Evolutionary conservation across 2,797 vertebrate genomes (phyloP).

Genomic region (Muraenolepis orangiensis): DNA sequence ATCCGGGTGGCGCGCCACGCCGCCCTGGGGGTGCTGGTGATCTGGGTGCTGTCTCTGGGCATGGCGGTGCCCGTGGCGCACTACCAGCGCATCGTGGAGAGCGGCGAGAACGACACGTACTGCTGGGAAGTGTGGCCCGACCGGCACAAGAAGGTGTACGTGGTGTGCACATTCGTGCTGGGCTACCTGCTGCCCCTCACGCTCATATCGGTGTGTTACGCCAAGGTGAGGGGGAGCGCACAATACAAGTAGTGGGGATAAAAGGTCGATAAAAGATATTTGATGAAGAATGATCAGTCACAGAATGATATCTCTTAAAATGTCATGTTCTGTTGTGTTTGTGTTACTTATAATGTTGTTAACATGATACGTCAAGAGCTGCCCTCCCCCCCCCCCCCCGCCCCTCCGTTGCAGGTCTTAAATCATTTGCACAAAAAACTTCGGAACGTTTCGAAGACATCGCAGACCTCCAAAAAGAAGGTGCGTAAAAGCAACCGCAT

Average conservation of each 20-base stretch:
- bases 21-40: conserved; percentile 78
- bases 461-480: conserved; percentile 93
- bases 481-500: too few relatives aligned
- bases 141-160: conserved; percentile 82
- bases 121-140: conserved; percentile 93
- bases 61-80: conserved; percentile 89
- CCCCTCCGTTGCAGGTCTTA: conserved; percentile 79
- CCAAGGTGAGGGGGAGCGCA: conserved; percentile 78
- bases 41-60: conserved; percentile 84
- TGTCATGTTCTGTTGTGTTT: too few relatives aligned
- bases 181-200: conserved; percentile 88
- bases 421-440: conserved; percentile 93
- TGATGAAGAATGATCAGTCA: too few relatives aligned
- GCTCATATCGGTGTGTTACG: conserved; percentile 91
- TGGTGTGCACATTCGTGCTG: conserved; percentile 86
- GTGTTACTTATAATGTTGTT: too few relatives aligned
- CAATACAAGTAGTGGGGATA: too few relatives aligned
- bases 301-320: too few relatives aligned
- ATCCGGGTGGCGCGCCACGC: conserved; percentile 83
- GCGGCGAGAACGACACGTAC: conserved; percentile 80
- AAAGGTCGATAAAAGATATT: too few relatives aligned
- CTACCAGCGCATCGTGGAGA: conserved; percentile 82
- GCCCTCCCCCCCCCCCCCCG: too few relatives aligned
- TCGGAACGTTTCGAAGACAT: conserved; percentile 91
- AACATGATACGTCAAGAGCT: too few relatives aligned